These are phyloP conservation scores for Drosophila formosana DNA, from an alignment of 2,888 invertebrate genomes.

Conservation along the genomic window DNA sequence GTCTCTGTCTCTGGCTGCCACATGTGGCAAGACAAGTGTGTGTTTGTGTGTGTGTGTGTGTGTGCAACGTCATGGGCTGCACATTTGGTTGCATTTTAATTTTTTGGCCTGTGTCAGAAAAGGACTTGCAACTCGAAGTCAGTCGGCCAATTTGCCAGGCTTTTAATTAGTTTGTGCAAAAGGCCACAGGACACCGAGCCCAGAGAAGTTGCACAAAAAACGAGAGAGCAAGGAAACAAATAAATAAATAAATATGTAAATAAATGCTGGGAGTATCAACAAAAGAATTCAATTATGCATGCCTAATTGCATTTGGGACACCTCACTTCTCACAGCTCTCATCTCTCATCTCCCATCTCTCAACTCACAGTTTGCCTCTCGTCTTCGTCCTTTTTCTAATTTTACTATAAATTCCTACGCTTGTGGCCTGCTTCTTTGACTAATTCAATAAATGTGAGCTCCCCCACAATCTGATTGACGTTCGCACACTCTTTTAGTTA, in stretches of 20 bases:
- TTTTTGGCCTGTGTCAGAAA: not conserved
- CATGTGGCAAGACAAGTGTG: slow-evolving; percentile 23
- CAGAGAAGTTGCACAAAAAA: slow-evolving; percentile 20
- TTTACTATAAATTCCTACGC: not conserved
- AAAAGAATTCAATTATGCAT: slow-evolving; percentile 63
- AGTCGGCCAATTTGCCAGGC: slow-evolving; percentile 51
- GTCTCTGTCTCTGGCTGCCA: too few species aligned
- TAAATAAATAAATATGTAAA: slow-evolving; percentile 44
- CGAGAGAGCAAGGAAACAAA: not conserved
- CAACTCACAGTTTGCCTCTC: too few species aligned
- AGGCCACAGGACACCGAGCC: slow-evolving; percentile 26
- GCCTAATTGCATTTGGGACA: slow-evolving; percentile 51
- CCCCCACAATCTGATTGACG: not conserved
- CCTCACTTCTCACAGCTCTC: slow-evolving; percentile 1
- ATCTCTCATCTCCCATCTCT: too few species aligned
- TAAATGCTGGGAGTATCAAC: slow-evolving; percentile 37
- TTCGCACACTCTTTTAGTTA: not conserved
- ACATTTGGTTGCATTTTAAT: slow-evolving; percentile 17
- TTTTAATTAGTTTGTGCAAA: slow-evolving; percentile 70
- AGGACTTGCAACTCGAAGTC: slow-evolving; percentile 13
- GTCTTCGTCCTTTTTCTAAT: not conserved
- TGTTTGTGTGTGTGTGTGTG: not conserved
- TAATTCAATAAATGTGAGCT: not conserved
- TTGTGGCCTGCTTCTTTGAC: not conserved
- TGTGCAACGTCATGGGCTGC: not conserved